Conservation (phyloP, 2,113 vertebrate genomes). For the Bos indicus region DNA sequence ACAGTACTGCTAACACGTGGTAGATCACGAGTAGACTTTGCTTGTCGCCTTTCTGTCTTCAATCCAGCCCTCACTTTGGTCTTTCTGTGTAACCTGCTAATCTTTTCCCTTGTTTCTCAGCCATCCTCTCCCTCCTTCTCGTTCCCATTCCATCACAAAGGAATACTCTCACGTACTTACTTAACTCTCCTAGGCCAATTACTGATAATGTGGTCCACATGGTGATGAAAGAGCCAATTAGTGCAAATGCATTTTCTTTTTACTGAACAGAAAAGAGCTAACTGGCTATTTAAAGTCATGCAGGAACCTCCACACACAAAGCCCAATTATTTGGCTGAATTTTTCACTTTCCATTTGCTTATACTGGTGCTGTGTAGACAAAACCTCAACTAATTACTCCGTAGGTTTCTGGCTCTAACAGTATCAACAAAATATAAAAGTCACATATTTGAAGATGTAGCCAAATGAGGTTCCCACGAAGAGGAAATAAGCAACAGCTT, state of each 20-base stretch:
- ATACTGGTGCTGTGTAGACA: slow-evolving; percentile 58
- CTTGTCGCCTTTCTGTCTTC: neutral
- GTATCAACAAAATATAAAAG: slow-evolving; percentile 57
- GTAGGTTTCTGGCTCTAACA: slow-evolving; percentile 58
- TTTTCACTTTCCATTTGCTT: slow-evolving; percentile 64
- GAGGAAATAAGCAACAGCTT: slow-evolving; percentile 51
- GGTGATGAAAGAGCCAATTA: slow-evolving; percentile 55
- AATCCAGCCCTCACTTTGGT: neutral
- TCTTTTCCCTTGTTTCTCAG: neutral
- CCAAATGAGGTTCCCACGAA: slow-evolving; percentile 59
- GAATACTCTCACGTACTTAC: neutral
- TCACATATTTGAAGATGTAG: slow-evolving; percentile 42
- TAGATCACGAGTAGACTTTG: neutral
- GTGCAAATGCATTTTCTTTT: slow-evolving; percentile 50
- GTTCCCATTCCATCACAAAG: neutral
- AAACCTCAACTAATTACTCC: slow-evolving; percentile 66
- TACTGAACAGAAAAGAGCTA: slow-evolving; percentile 33
- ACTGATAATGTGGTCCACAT: slow-evolving; percentile 37
- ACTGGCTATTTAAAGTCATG: slow-evolving; percentile 58
- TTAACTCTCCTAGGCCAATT: slow-evolving; percentile 38
- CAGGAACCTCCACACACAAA: slow-evolving; percentile 52
- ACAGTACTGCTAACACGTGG: neutral
- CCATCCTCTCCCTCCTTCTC: neutral
- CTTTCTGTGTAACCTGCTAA: neutral
- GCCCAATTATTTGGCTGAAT: slow-evolving; percentile 59